Percentiles rank a stretch among this genome's conserved stretches.
Conservation (phyloP, 2,797 vertebrate genomes). For the Ptychadena robeensis region DNA sequence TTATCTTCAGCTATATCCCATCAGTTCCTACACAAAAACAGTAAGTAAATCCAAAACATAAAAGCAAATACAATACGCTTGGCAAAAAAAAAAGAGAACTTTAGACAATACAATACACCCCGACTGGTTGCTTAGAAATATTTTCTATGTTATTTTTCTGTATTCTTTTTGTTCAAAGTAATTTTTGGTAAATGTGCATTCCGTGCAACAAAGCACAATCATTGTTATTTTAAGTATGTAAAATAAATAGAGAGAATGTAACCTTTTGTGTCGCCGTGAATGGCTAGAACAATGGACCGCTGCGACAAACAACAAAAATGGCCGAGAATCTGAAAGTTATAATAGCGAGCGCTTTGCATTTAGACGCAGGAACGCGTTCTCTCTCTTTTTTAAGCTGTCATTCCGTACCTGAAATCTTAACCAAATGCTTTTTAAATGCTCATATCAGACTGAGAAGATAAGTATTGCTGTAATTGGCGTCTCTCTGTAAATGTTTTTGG, state of each 20-base stretch:
- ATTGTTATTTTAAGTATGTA: conserved; percentile 17
- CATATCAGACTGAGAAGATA: conserved; percentile 37
- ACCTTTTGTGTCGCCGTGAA: not conserved
- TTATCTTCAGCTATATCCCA: too few relatives aligned
- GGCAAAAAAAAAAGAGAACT: not conserved
- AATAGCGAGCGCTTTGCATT: conserved; percentile 12
- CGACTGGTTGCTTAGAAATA: not conserved
- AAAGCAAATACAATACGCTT: not conserved
- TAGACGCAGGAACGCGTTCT: conserved; percentile 7
- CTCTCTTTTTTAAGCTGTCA: conserved; percentile 7
- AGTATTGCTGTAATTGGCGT: conserved; percentile 6
- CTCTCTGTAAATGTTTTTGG: conserved; percentile 9
- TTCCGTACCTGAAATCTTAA: conserved; percentile 35
- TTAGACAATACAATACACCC: not conserved
- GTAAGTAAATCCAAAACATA: too few relatives aligned
- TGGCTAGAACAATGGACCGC: not conserved
- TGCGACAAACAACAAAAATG: not conserved
- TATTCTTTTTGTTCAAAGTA: not conserved
- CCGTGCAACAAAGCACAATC: not conserved
- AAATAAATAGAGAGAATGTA: conserved; percentile 15
- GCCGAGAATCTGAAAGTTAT: not conserved
- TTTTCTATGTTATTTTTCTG: not conserved
- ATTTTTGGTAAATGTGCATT: conserved; percentile 5
- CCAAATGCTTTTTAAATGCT: conserved; percentile 40
- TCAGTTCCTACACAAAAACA: too few relatives aligned